Percentiles rank a stretch among this genome's conserved stretches.
Evolutionary conservation across 2,113 vertebrate species (phyloP).

Genomic region (Zeus faber): DNA sequence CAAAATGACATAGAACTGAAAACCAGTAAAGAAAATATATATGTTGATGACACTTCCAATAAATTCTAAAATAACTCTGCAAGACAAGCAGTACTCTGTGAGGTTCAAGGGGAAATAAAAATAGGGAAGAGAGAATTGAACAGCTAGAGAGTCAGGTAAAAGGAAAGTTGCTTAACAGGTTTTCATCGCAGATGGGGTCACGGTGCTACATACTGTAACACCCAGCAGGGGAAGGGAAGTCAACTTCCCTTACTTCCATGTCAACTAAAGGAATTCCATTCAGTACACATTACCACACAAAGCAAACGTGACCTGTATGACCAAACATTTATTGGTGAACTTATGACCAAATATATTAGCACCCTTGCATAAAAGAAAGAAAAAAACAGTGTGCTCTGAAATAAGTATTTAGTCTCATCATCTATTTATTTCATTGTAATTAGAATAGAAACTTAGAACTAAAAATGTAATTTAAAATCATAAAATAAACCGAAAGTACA

Average conservation of each 20-base stretch:
- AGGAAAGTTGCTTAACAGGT: conserved; percentile 14
- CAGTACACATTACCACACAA: not conserved
- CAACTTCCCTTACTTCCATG: not conserved
- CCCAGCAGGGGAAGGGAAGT: not conserved
- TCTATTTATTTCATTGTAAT: too few relatives aligned
- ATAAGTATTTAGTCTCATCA: not conserved
- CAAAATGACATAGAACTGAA: too few relatives aligned
- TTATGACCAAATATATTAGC: not conserved
- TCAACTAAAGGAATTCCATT: not conserved
- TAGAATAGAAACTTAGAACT: too few relatives aligned
- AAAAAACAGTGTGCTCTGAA: not conserved
- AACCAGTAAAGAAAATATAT: too few relatives aligned
- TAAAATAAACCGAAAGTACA: too few relatives aligned
- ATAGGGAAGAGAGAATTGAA: not conserved
- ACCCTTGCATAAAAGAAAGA: not conserved
- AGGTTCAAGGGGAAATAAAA: not conserved
- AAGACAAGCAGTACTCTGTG: not conserved
- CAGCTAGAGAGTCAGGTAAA: not conserved
- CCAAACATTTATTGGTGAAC: too few relatives aligned
- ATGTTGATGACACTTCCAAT: too few relatives aligned
- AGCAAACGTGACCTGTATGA: not conserved
- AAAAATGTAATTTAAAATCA: too few relatives aligned
- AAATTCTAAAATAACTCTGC: not conserved
- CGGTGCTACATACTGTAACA: not conserved
- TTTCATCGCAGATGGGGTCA: not conserved